Percentiles rank a stretch among this genome's conserved stretches.
Evolutionary conservation across 2,888 invertebrate genomes (phyloP).

Genomic region (Serripes groenlandicus): DNA sequence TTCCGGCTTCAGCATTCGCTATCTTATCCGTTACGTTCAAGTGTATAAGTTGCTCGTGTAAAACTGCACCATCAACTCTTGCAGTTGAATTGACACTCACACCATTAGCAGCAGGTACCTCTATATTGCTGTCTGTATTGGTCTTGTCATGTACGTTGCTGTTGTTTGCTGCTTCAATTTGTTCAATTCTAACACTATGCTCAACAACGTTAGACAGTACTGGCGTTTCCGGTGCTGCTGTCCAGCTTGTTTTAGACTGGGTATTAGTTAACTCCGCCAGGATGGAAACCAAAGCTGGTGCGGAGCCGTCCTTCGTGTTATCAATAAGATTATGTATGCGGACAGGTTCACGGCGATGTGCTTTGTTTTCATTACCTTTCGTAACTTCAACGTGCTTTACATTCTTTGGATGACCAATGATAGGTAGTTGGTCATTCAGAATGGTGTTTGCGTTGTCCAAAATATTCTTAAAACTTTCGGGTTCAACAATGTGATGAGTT

Average conservation of each 20-base stretch:
- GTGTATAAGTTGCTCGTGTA: background rate
- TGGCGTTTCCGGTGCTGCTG: background rate
- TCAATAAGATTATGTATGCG: background rate
- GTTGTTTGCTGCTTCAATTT: too few species aligned
- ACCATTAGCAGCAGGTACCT: background rate
- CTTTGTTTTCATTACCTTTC: too few species aligned
- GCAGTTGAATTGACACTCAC: background rate
- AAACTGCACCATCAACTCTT: background rate
- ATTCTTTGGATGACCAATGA: background rate
- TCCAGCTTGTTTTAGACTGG: background rate
- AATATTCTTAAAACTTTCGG: too few species aligned
- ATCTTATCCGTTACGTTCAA: conserved; percentile 1
- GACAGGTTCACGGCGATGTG: too few species aligned
- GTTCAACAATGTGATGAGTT: too few species aligned
- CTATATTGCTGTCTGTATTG: background rate
- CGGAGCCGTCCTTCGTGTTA: background rate
- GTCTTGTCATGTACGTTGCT: too few species aligned
- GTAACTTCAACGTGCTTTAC: too few species aligned
- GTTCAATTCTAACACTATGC: background rate
- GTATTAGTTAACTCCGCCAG: background rate
- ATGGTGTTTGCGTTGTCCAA: too few species aligned
- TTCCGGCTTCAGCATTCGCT: background rate
- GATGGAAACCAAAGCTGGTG: background rate
- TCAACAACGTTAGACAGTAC: conserved; percentile 4
- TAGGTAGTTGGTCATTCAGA: too few species aligned